Percentiles rank a stretch among this genome's conserved stretches.
phyloP scores from a whole-genome alignment of 2,888 invertebrate species.

The Aporophyla nigra region DNA sequence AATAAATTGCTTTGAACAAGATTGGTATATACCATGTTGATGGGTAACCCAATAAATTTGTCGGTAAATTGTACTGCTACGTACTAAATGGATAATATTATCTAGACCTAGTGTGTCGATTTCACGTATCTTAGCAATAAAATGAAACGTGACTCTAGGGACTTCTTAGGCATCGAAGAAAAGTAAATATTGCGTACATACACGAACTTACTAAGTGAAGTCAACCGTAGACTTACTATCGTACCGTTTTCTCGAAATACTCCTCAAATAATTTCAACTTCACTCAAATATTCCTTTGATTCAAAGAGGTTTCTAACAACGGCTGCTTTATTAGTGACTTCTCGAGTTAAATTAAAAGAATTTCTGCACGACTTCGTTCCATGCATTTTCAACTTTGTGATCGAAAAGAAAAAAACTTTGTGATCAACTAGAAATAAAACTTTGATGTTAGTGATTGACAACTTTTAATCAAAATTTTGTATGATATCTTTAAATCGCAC shows the following conservation, averaged over 20 bases:
- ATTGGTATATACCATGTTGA: slow-evolving; percentile 21
- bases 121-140: slow-evolving; percentile 21
- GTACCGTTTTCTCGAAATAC: slow-evolving; percentile 2
- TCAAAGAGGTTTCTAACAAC: neutral
- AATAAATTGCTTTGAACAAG: slow-evolving; percentile 38
- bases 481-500: neutral
- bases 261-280: neutral
- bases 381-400: slow-evolving; percentile 1
- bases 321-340: slow-evolving; percentile 4
- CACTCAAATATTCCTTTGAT: slow-evolving; percentile 24
- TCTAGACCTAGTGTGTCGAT: slow-evolving; percentile 1
- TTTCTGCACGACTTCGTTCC: neutral
- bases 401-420: neutral
- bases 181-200: slow-evolving; percentile 16
- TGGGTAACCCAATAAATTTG: slow-evolving; percentile 32
- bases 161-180: slow-evolving; percentile 2
- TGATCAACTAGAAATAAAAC: neutral
- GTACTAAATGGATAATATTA: slow-evolving; percentile 14
- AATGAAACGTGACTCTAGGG: slow-evolving; percentile 7
- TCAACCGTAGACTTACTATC: neutral
- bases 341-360: neutral
- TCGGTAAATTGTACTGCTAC: neutral
- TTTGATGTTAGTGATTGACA: neutral
- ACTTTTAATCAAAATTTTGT: slow-evolving; percentile 9
- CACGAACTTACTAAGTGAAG: neutral